Evolutionary conservation across 2,797 vertebrate genomes (phyloP), one percentile per base, ranked within the genome.

Genomic region (Periophthalmus magnuspinnatus): DNA sequence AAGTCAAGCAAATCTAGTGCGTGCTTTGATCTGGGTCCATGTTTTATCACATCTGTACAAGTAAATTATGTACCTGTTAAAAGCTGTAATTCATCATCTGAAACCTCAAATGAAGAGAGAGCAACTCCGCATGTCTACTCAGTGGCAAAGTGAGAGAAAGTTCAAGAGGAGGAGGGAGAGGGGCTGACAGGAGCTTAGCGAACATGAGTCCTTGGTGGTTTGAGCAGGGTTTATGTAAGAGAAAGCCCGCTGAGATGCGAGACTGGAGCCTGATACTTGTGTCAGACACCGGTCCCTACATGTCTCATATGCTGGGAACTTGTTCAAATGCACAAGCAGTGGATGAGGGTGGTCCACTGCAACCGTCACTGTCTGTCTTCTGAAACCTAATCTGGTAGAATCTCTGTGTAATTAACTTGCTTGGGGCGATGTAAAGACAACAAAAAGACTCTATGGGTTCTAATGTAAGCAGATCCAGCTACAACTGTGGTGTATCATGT

Each of bases 331-430:
- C 70, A 75, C 17, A 57, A 52, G 77, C 36, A 68, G 69, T 78
- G 64, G 78, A 75, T 60, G 79, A 89, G 86, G 89, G 90, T 89
- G 88, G 90, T 90, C 87, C 82, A 70, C 45, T 85, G 78, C 79
- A 89, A 83, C 81, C 80, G 50, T 89, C 86, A 85, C 16, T 86
- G 83, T 89, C 89, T 89, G 74, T 72, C 83, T 89, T 70, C 65
- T 61, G 89, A 90, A 92, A 91, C 81, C 50, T 79, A 81, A 90
- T 88, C 86, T 84, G 57, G 66, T 21, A 81, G 82, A 80, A 78
- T 84, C 78, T 84, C 76, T 66, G 50, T 76, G 77, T 89, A 88
- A 91, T 90, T 88, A 87, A 85, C 65, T 82, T 36, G 82, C 90
- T 82, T 63, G 65, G 73, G 86, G 89, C 81, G 67, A 85, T 89